These are phyloP conservation scores for Drosophila nigrodunni DNA, from an alignment of 1,140 invertebrate species.

Conservation along the genomic window DNA sequence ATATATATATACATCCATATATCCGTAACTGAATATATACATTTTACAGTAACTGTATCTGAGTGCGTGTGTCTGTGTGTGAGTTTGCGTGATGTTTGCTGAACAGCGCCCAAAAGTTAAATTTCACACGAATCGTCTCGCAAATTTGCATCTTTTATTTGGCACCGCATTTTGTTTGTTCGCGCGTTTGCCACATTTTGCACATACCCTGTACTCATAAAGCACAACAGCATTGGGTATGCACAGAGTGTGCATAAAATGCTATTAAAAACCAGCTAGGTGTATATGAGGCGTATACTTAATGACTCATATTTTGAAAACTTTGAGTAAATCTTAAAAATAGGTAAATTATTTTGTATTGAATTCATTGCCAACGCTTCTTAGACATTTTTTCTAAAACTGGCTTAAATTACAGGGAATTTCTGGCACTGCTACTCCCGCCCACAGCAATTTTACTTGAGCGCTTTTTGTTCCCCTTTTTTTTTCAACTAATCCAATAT, in stretches of 20 bases:
- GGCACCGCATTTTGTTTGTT: constrained; percentile 62
- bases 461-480: constrained; percentile 11
- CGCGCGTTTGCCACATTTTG: constrained; percentile 48
- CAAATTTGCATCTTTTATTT: constrained; percentile 71
- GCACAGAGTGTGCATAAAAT: background rate
- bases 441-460: background rate
- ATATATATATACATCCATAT: background rate
- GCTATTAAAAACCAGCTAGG: no score
- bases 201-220: constrained; percentile 11
- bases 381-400: no score
- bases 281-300: background rate
- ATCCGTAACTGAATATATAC: constrained; percentile 3
- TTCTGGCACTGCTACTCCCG: background rate
- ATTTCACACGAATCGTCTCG: constrained; percentile 57
- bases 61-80: background rate
- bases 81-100: constrained; percentile 33
- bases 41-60: constrained; percentile 5
- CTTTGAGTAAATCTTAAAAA: no score
- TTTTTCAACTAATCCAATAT: constrained; percentile 47
- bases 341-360: no score
- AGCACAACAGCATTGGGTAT: background rate
- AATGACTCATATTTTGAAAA: background rate
- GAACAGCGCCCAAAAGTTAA: constrained; percentile 44
- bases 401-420: constrained; percentile 3
- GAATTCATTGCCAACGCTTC: no score